Conservation (phyloP, 2,113 vertebrate species). For the Channa argus region DNA sequence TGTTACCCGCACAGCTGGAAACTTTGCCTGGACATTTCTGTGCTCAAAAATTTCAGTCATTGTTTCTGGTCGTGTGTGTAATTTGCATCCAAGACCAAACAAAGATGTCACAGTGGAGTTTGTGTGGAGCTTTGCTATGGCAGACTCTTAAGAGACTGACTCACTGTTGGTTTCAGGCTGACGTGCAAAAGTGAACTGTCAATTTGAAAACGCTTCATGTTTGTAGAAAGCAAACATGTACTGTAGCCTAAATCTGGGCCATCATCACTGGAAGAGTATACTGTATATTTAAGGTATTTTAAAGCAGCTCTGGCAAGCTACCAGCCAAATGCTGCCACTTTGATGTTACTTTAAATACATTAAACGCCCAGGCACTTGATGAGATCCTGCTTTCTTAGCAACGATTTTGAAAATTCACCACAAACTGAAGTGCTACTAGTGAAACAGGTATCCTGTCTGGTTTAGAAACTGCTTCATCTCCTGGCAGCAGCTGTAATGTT, state of each 20-base stretch:
- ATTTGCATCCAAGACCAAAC: constrained; percentile 42
- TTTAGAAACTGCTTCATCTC: background rate
- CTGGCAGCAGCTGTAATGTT: background rate
- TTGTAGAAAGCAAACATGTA: too few relatives aligned
- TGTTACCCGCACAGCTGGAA: constrained; percentile 82
- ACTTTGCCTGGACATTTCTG: constrained; percentile 84
- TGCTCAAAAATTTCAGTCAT: constrained; percentile 84
- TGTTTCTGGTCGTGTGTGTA: constrained; percentile 87
- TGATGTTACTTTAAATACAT: background rate
- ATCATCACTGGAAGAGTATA: too few relatives aligned
- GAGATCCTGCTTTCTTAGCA: background rate
- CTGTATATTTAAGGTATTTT: background rate
- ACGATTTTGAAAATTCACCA: background rate
- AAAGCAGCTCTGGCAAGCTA: background rate
- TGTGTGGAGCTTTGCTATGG: background rate
- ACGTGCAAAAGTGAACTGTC: background rate
- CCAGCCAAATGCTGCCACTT: background rate
- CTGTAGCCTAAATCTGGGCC: too few relatives aligned
- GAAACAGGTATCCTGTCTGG: background rate
- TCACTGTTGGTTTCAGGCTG: background rate
- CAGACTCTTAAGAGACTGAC: background rate
- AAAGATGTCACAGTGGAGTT: background rate
- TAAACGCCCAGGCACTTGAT: background rate
- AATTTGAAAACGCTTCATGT: background rate
- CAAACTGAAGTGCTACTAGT: too few relatives aligned